These are phyloP conservation scores for Pitangus sulphuratus DNA, from an alignment of 2,797 vertebrate species.

Conservation along the genomic window DNA sequence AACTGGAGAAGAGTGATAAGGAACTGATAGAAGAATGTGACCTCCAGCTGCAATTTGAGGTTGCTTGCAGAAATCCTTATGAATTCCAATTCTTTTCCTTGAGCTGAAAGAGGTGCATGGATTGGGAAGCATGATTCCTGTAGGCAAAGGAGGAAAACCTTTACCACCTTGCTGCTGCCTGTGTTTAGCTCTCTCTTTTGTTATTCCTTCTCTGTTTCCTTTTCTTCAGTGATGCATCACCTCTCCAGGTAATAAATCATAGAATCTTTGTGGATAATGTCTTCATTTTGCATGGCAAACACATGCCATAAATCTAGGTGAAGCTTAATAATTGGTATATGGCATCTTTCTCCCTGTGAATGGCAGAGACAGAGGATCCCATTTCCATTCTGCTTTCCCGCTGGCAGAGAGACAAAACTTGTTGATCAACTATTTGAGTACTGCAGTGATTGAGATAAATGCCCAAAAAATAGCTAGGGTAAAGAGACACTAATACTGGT, in stretches of 20 bases:
- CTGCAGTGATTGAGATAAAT: not conserved
- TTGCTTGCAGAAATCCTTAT: not conserved
- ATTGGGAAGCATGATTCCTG: not conserved
- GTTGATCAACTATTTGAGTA: not conserved
- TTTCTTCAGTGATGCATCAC: slow-evolving; percentile 35
- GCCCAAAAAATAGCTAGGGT: not conserved
- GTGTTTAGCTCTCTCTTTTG: not conserved
- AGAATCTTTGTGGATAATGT: slow-evolving; percentile 46
- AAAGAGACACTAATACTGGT: not conserved
- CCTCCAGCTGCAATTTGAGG: not conserved
- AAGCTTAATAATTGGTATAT: slow-evolving; percentile 22
- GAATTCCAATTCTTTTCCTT: not conserved
- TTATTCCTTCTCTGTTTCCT: slow-evolving; percentile 2
- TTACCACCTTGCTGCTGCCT: not conserved
- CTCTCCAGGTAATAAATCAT: slow-evolving; percentile 34
- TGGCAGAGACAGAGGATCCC: slow-evolving; percentile 11
- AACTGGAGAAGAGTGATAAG: slow-evolving; percentile 10
- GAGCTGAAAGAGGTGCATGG: not conserved
- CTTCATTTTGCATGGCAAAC: slow-evolving; percentile 55
- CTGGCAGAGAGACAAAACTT: not conserved
- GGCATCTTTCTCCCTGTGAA: slow-evolving; percentile 14
- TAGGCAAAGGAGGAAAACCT: not conserved
- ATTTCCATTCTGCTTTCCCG: not conserved
- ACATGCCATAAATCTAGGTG: slow-evolving; percentile 29
- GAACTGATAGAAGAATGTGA: not conserved